These are phyloP conservation scores for Mobula hypostoma DNA, from an alignment of 2,113 vertebrate genomes.

Conservation along the genomic window DNA sequence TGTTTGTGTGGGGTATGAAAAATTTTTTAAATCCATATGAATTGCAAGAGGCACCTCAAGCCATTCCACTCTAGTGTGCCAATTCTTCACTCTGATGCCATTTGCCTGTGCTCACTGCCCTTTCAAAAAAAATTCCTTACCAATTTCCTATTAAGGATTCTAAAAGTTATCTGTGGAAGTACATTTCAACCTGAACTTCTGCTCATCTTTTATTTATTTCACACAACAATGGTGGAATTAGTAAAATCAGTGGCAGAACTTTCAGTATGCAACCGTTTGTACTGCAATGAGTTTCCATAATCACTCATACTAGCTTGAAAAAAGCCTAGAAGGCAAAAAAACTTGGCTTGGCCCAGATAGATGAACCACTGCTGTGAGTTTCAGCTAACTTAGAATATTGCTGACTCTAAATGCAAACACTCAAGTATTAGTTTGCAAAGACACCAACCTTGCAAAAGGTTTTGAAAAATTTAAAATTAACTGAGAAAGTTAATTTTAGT, in stretches of 20 bases:
- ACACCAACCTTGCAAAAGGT: background rate
- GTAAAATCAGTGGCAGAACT: too few relatives aligned
- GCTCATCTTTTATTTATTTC: too few relatives aligned
- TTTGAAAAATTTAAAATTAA: background rate
- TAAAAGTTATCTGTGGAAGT: background rate
- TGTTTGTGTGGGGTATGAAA: background rate
- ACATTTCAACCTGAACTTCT: background rate
- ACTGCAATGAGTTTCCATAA: too few relatives aligned
- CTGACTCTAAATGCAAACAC: background rate
- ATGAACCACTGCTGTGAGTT: background rate
- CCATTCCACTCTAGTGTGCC: too few relatives aligned
- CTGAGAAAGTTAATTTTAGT: background rate
- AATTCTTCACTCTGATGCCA: background rate
- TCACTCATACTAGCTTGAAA: too few relatives aligned
- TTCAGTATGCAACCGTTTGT: too few relatives aligned
- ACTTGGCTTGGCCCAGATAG: too few relatives aligned
- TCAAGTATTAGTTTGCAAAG: background rate
- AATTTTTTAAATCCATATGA: background rate
- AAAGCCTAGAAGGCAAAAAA: too few relatives aligned
- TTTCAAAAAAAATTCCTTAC: background rate
- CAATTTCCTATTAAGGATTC: background rate
- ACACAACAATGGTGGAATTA: too few relatives aligned
- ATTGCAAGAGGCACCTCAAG: background rate
- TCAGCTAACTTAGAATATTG: background rate
- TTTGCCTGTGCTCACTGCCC: background rate